Conservation (phyloP, 1,140 invertebrate genomes). For the Dysdera silvatica region DNA sequence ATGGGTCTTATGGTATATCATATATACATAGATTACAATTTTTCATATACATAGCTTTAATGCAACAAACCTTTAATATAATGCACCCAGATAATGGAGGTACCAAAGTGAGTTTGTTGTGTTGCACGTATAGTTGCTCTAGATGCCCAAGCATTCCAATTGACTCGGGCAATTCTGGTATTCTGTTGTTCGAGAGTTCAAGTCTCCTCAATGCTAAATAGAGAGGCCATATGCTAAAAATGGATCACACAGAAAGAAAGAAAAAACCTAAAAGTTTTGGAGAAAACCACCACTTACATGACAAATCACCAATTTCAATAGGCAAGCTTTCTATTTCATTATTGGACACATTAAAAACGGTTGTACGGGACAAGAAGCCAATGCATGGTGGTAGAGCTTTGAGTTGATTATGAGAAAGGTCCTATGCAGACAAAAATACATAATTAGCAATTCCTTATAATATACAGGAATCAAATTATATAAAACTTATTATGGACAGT, state of each 20-base stretch:
- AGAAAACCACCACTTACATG: slow-evolving; percentile 42
- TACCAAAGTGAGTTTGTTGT: slow-evolving; percentile 56
- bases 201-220: slow-evolving; percentile 55
- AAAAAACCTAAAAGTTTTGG: slow-evolving; percentile 5
- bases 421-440: slow-evolving; percentile 43
- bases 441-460: slow-evolving; percentile 3
- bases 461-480: background rate
- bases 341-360: slow-evolving; percentile 52
- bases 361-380: slow-evolving; percentile 53
- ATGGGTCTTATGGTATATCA: background rate
- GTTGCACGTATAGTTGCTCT: slow-evolving; percentile 67
- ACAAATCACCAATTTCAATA: slow-evolving; percentile 52
- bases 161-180: slow-evolving; percentile 59
- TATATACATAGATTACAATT: background rate
- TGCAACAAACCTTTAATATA: slow-evolving; percentile 41
- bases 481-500: background rate
- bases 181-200: slow-evolving; percentile 67
- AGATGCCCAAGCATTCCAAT: slow-evolving; percentile 69
- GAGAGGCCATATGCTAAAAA: slow-evolving; percentile 9
- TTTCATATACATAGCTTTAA: background rate
- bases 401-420: slow-evolving; percentile 56
- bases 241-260: slow-evolving; percentile 9
- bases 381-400: slow-evolving; percentile 50
- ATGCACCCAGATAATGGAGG: slow-evolving; percentile 43
- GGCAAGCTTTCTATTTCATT: slow-evolving; percentile 53